Base-by-base conservation (phyloP, 2,888 invertebrate species). In the Noctua comes region DNA sequence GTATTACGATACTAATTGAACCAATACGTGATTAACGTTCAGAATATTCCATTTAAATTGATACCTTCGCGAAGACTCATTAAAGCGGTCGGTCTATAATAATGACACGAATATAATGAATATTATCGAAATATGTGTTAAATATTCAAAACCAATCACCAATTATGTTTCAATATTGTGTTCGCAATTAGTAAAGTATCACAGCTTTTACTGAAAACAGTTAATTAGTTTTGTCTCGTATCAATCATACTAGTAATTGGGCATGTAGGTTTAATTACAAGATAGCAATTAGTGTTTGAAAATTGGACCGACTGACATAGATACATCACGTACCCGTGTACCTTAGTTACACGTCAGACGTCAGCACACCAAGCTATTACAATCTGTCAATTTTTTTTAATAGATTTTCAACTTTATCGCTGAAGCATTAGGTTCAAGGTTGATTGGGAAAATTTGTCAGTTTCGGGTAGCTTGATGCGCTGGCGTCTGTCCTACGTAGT, bases 231-330 rank as follows among this genome's bases (percentile, higher is more conserved):
- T 57, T 31, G 40, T 48, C 48, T 57, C 57, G n/a, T 65, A 74
- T 74, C 57, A 65, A 43, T 69, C 31, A 18, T 36, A 31, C 1
- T 2, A 69, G 57, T 80, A 69, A 65, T 73, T 80, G 18, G 21
- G 27, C 18, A 31, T 27, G 57, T 57, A 59, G 69, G 73, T 66
- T 73, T 57, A 80, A 74, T 80, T 43, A 70, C 27, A 18, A 51
- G 57, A 73, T 59, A 57, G 31, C 57, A 80, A 80, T 80, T 75
- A 74, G 27, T 74, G 43, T 74, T 69, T 80, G 16, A 65, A 69
- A 65, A 65, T 57, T 51, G 40, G 21, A 40, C 2, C n/a, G 31
- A 65, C n/a, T 40, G 46, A 69, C 8, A 54, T 51, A 11, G 18
- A n/a, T 78, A 64, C 27, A 10, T 43, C 10, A n/a, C 6, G 16